Percentiles rank a stretch among this genome's conserved stretches.
Conservation (phyloP, 2,888 invertebrate species). For the Nycteola revayana region DNA sequence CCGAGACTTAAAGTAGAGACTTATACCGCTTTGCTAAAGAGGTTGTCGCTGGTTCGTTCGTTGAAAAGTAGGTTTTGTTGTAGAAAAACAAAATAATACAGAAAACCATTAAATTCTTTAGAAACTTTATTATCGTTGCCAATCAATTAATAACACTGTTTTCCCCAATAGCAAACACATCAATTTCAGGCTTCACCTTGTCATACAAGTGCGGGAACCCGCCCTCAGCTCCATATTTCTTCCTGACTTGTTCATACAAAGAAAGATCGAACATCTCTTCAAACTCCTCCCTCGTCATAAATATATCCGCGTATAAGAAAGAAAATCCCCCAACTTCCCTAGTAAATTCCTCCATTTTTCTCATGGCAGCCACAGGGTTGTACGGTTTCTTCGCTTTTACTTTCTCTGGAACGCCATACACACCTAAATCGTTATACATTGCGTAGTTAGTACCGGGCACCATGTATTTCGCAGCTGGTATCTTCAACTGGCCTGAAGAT, state of each 20-base stretch:
- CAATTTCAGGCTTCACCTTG: slow-evolving; percentile 85
- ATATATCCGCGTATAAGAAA: slow-evolving; percentile 87
- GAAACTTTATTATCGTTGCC: background rate
- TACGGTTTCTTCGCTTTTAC: slow-evolving; percentile 83
- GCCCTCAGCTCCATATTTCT: slow-evolving; percentile 80
- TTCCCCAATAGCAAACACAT: slow-evolving; percentile 82
- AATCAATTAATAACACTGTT: slow-evolving; percentile 42
- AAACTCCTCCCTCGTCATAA: slow-evolving; percentile 85
- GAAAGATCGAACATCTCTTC: slow-evolving; percentile 86
- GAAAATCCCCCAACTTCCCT: slow-evolving; percentile 85
- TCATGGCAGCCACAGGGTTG: slow-evolving; percentile 85
- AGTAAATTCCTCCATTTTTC: slow-evolving; percentile 87
- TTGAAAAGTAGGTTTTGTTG: too few relatives aligned
- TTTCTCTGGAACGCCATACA: slow-evolving; percentile 86
- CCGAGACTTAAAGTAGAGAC: too few relatives aligned
- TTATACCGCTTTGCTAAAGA: too few relatives aligned
- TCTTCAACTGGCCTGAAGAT: slow-evolving; percentile 80
- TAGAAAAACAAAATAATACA: too few relatives aligned
- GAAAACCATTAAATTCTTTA: too few relatives aligned
- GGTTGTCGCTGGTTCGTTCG: too few relatives aligned
- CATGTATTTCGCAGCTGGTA: slow-evolving; percentile 80
- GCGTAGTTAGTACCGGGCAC: slow-evolving; percentile 85
- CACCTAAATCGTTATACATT: slow-evolving; percentile 87
- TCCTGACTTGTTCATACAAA: slow-evolving; percentile 83
- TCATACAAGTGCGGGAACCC: slow-evolving; percentile 86